A percentile compares a stretch with the other conserved stretches of the same genome.
Evolutionary conservation across 2,797 vertebrate species (phyloP).

Genomic region (Argyrosomus regius): DNA sequence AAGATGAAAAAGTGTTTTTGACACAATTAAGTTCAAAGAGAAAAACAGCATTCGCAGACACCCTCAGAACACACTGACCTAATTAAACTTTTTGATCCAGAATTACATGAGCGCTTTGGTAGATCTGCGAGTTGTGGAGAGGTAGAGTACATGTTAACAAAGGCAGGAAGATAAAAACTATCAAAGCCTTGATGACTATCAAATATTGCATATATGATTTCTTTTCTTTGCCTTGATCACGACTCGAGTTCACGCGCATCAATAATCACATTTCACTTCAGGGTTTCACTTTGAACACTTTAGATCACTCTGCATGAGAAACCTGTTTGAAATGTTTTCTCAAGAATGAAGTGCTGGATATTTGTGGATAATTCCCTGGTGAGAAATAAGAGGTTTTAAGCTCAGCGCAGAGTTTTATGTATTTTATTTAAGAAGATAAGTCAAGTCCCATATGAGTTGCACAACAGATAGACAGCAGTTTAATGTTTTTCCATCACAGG

Average conservation of each 20-base stretch:
- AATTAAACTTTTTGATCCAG: conserved; percentile 42
- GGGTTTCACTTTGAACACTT: conserved; percentile 34
- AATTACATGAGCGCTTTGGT: neutral
- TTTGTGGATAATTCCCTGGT: no score
- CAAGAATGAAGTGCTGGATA: neutral
- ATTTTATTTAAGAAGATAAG: no score
- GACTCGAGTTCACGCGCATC: neutral
- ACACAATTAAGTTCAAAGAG: conserved; percentile 45
- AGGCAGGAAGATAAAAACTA: conserved; percentile 3
- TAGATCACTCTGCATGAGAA: neutral
- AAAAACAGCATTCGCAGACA: conserved; percentile 18
- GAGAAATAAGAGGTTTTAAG: no score
- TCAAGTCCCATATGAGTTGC: no score
- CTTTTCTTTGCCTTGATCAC: conserved; percentile 22
- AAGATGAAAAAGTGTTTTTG: conserved; percentile 29
- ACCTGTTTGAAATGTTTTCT: conserved; percentile 15
- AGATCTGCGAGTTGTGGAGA: neutral
- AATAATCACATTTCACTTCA: conserved; percentile 22
- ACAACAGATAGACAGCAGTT: no score
- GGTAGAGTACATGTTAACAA: neutral
- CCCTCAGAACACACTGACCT: conserved; percentile 27
- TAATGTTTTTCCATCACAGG: neutral
- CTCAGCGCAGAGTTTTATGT: no score
- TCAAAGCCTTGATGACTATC: neutral
- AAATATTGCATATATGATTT: neutral